phyloP scores from a whole-genome alignment of 2,113 vertebrate species.

The Grantiella picta region DNA sequence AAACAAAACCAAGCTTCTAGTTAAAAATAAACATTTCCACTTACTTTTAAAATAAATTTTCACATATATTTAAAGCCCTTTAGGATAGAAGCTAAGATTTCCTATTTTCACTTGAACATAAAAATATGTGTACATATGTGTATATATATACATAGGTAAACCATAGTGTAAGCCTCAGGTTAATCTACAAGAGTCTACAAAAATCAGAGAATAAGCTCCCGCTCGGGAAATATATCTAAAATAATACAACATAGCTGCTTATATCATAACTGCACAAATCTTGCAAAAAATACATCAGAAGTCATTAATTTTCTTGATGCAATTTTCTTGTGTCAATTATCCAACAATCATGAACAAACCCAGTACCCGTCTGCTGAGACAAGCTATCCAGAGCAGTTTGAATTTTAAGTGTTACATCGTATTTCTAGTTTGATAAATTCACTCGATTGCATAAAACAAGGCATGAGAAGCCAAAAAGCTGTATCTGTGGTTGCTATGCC shows the following conservation, averaged over 20 bases:
- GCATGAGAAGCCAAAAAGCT: neutral
- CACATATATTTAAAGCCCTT: neutral
- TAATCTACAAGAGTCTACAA: neutral
- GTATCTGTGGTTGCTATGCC: neutral
- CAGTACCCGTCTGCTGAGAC: neutral
- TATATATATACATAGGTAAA: too few relatives aligned
- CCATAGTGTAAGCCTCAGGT: neutral
- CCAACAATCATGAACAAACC: neutral
- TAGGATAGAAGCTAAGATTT: neutral
- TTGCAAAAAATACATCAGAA: neutral
- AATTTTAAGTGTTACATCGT: neutral
- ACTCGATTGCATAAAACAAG: neutral
- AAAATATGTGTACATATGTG: neutral
- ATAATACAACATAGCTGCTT: neutral
- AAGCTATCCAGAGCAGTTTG: neutral
- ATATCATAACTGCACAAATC: neutral
- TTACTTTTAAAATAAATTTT: neutral
- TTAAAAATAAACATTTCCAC: neutral
- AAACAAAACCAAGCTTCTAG: neutral
- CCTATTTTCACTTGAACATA: neutral
- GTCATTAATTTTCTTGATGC: neutral
- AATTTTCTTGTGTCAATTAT: neutral
- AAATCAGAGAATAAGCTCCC: neutral
- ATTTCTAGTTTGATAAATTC: neutral
- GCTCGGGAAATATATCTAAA: neutral